Evolutionary conservation across 2,888 invertebrate species (phyloP).

Genomic region (Mimumesa dahlbomi): DNA sequence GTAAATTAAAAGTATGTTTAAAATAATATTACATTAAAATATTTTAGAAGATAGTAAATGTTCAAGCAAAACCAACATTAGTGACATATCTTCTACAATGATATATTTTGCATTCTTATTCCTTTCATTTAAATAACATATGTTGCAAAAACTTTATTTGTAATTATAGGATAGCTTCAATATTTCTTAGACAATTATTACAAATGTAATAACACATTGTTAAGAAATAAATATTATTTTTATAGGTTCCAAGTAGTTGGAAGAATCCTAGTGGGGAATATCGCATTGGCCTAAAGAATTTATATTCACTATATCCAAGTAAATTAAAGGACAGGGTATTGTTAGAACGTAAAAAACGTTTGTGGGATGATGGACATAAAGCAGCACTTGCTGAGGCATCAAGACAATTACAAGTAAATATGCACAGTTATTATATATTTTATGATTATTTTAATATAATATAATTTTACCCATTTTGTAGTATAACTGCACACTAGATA

Average conservation of each 20-base stretch:
- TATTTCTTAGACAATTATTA: background rate
- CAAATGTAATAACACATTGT: constrained; percentile 16
- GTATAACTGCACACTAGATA: too few relatives aligned
- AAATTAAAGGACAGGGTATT: constrained; percentile 90
- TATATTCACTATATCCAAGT: constrained; percentile 93
- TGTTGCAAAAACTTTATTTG: too few relatives aligned
- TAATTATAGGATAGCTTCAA: too few relatives aligned
- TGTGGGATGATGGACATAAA: constrained; percentile 93
- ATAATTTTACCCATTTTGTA: too few relatives aligned
- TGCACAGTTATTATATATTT: constrained; percentile 14
- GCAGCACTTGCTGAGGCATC: constrained; percentile 88
- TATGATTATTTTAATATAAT: too few relatives aligned
- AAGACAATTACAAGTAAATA: constrained; percentile 84
- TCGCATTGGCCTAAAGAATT: constrained; percentile 92
- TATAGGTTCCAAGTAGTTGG: constrained; percentile 91
- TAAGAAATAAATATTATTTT: constrained; percentile 14
- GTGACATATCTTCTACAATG: too few relatives aligned
- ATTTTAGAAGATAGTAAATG: too few relatives aligned
- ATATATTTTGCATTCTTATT: too few relatives aligned
- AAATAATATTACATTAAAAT: constrained; percentile 9
- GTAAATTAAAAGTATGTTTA: constrained; percentile 89
- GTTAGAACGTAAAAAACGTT: constrained; percentile 87
- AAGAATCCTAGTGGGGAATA: constrained; percentile 91
- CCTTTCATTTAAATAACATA: too few relatives aligned
- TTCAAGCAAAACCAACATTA: too few relatives aligned